These are phyloP conservation scores for Agrotis ipsilon DNA, from an alignment of 2,888 invertebrate species.

Conservation along the genomic window DNA sequence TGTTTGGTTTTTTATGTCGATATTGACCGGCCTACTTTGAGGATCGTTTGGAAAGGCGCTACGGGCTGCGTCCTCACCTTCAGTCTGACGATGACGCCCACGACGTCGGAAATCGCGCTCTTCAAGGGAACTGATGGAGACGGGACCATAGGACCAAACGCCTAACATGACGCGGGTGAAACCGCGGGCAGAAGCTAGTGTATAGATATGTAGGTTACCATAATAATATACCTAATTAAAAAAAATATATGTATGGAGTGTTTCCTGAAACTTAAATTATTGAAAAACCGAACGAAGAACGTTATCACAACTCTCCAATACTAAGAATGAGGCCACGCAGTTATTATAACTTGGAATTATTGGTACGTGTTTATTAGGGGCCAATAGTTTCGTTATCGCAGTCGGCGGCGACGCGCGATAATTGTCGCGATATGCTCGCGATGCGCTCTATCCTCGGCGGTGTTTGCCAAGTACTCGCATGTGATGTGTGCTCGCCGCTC, in stretches of 20 bases:
- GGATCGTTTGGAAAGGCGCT: too few species aligned
- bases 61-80: too few species aligned
- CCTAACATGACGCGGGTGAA: too few species aligned
- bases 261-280: not conserved
- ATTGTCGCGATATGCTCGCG: not conserved
- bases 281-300: not conserved
- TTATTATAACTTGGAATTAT: not conserved
- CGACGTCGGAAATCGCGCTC: too few species aligned
- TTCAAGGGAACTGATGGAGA: too few species aligned
- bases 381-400: constrained; percentile 16
- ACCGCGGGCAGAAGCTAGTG: too few species aligned
- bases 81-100: too few species aligned
- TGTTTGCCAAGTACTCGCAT: not conserved
- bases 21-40: too few species aligned
- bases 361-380: not conserved
- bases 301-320: not conserved
- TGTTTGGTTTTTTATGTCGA: too few species aligned
- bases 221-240: too few species aligned
- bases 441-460: not conserved
- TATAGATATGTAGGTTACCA: too few species aligned
- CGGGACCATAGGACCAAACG: too few species aligned
- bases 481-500: not conserved
- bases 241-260: not conserved
- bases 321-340: constrained; percentile 1
- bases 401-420: constrained; percentile 2